Evolutionary conservation across 2,113 vertebrate species (phyloP).

Genomic region (Zonotrichia leucophrys): DNA sequence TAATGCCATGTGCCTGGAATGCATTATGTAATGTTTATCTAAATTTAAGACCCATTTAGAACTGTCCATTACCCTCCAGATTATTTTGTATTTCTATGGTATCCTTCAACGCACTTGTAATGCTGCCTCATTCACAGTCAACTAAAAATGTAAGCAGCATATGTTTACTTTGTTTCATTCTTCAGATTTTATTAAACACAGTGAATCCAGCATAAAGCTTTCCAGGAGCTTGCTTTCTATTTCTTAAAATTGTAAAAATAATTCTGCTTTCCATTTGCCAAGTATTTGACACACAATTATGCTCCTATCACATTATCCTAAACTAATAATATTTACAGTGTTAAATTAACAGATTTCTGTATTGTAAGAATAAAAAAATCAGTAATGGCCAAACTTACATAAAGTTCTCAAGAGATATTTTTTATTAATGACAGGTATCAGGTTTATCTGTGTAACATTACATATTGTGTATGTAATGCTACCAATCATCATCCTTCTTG

Average conservation of each 20-base stretch:
- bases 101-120: background rate
- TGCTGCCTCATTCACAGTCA: background rate
- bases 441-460: background rate
- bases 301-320: background rate
- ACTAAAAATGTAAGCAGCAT: background rate
- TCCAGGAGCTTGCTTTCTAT: background rate
- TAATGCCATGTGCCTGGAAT: background rate
- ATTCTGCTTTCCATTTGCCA: background rate
- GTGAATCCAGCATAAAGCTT: background rate
- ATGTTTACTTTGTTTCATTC: background rate
- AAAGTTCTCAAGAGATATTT: background rate
- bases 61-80: background rate
- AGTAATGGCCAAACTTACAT: background rate
- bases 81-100: slow-evolving; percentile 16
- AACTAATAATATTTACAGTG: background rate
- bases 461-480: background rate
- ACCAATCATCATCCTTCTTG: background rate
- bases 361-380: background rate
- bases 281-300: background rate
- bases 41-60: slow-evolving; percentile 33
- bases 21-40: slow-evolving; percentile 14
- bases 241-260: background rate
- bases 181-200: background rate
- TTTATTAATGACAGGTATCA: background rate
- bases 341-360: background rate